These are phyloP conservation scores for Varanus komodoensis DNA, from an alignment of 2,113 vertebrate species.

Conservation along the genomic window DNA sequence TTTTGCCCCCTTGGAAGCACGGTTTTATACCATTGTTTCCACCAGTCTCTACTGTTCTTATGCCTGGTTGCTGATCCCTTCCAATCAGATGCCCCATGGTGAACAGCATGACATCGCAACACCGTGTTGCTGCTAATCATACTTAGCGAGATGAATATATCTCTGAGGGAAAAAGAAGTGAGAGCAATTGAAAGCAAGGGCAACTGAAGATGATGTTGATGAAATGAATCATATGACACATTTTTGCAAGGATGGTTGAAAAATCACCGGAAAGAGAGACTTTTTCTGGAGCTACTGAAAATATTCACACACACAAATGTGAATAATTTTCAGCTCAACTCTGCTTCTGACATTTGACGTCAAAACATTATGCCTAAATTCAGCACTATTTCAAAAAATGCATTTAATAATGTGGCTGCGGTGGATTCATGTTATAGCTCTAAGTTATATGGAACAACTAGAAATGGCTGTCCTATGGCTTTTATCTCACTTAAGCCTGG, in stretches of 20 bases:
- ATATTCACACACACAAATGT: rapidly evolving
- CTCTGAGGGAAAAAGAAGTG: background rate
- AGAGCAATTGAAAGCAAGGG: background rate
- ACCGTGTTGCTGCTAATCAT: background rate
- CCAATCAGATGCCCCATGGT: background rate
- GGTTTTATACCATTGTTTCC: background rate
- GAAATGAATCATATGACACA: background rate
- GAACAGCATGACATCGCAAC: background rate
- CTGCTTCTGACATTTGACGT: background rate
- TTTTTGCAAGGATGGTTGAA: background rate
- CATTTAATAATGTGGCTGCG: constrained; percentile 13
- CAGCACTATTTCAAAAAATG: background rate
- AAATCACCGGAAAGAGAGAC: background rate
- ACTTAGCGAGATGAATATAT: background rate
- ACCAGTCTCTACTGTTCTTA: background rate
- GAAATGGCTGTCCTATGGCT: background rate
- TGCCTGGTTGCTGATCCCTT: background rate
- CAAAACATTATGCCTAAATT: constrained; percentile 15
- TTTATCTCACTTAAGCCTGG: background rate
- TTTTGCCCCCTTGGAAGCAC: too few species aligned
- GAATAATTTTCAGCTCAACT: background rate
- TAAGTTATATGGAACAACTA: constrained; percentile 10
- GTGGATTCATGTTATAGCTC: background rate
- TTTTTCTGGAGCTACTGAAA: background rate
- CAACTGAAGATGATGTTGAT: background rate